These are phyloP conservation scores for Barypeithes pellucidus DNA, from an alignment of 2,888 invertebrate species.

Conservation along the genomic window DNA sequence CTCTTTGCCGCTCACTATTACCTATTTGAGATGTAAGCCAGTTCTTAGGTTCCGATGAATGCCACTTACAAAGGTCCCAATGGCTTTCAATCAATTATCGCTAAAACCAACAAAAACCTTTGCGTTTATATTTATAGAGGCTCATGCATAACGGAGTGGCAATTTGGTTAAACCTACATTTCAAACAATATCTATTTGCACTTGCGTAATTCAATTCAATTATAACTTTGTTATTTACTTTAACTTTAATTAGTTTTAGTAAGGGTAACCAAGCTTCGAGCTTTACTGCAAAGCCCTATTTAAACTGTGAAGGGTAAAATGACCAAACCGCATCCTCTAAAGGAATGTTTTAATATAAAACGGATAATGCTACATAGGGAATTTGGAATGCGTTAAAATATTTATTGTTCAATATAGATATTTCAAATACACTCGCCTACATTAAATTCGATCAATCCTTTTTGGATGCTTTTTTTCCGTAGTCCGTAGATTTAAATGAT, in stretches of 20 bases:
- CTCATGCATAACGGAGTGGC: slow-evolving; percentile 11
- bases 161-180: slow-evolving; percentile 26
- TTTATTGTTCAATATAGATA: too few species aligned
- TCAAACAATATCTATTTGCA: slow-evolving; percentile 30
- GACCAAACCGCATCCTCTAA: slow-evolving; percentile 3
- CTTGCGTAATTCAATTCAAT: slow-evolving; percentile 4
- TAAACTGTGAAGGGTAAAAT: slow-evolving; percentile 6
- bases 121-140: slow-evolving; percentile 16
- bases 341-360: neutral
- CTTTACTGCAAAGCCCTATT: neutral
- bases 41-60: too few species aligned
- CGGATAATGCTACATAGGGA: slow-evolving; percentile 7
- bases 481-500: too few species aligned
- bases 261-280: neutral
- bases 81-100: neutral
- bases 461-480: too few species aligned
- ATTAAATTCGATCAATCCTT: too few species aligned
- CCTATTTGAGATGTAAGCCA: too few species aligned
- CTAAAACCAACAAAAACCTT: neutral
- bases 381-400: neutral
- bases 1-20: too few species aligned
- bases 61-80: too few species aligned
- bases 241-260: slow-evolving; percentile 17
- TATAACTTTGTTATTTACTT: slow-evolving; percentile 5
- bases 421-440: too few species aligned